Base-by-base conservation (phyloP, 2,888 invertebrate species). In the Lithophane semibrunnea region DNA sequence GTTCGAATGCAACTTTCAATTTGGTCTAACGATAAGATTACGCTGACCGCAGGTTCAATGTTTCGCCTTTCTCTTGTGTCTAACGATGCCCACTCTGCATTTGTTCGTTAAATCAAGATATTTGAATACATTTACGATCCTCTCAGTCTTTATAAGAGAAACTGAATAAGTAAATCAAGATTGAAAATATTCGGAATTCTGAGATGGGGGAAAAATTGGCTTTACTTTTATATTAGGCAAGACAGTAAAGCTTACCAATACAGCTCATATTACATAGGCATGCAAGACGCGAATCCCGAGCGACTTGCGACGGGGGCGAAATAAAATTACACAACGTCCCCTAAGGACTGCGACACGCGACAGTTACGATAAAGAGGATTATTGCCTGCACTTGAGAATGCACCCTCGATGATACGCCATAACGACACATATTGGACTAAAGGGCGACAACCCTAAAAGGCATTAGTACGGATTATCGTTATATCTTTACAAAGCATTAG, bases 381-480 rank as follows among this genome's bases (percentile, higher is more conserved):
- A 95, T 93, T 95, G 93, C 91, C 91, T 93, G 92, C 94, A 94
- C 94, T 95, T 92, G 89, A 93, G 92, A 93, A 94, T 95, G 95
- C 95, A 96, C 96, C 95, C 95, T 80, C 87, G 42, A 80, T 72
- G 84, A 80, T 86, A 80, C 76, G 69, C 75, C 90, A 94, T 94
- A 87, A 88, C 88, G 88, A 87, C 90, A 88, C 83, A 93, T 93
- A 93, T 94, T 92, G 93, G 90, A 92, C 80, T 91, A 91, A 88
- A 92, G 94, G 93, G 93, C 92, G 93, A 91, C 92, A 91, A 92
- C 94, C 95, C 95, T 93, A 88, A 88, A 79, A 82, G 90, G 91
- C 92, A 94, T 95, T 94, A 94, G 89, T 90, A 86, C 86, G 93
- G 94, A 95, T 96, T 95, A 96, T 94, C 94, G 94, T 92, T 91